Base-by-base conservation (phyloP, 2,113 vertebrate species). In the Hassar affinis region DNA sequence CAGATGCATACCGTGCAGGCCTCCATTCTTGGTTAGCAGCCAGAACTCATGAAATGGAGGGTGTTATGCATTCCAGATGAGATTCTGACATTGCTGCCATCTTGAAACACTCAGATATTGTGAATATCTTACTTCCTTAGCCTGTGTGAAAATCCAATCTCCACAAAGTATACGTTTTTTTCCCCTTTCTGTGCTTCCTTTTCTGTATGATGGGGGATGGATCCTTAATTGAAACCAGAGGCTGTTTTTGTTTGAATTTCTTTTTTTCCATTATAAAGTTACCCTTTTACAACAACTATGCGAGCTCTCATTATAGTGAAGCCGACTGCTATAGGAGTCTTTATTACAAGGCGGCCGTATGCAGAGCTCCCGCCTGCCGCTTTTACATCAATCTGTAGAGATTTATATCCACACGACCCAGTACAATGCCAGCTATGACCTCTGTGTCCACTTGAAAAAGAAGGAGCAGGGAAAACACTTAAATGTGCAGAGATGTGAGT, bases 11-110 rank as follows among this genome's bases (percentile, higher is more conserved):
- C 86, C 2, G 33, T 88, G 69, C 81, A 84, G 85, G 85, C 86
- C 87, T 81, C 77, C 49, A 51, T 80, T 75, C 82, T 81, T 83
- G 71, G 86, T 89, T 76, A 76, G 57, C 78, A 62, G 77, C 84
- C 88, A 91, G 86, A 89, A 87, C 85, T 88, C 87, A 91, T 80
- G 86, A 89, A 91, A 92, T 90, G 87, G 89, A 90, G 90, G 91
- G 89, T 87, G 91, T 92, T 91, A 90, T 89, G 74, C 88, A 91
- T 93, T 93, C 92, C 93, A 94, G 90, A 92, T 92, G 91, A 90
- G 89, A 90, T 88, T 83, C 77, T 89, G 85, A 85, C 85, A 85
- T 56, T 84, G 35, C 81, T 84, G 89, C 74, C 69, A 57, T 27
- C 79, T 84, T 27, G 56, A 84, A 85, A 84, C 47, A 71, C 84